Percentiles rank a stretch among this genome's conserved stretches.
These are phyloP conservation scores for Lysandra bellargus DNA, from an alignment of 2,888 invertebrate species.

Conservation along the genomic window DNA sequence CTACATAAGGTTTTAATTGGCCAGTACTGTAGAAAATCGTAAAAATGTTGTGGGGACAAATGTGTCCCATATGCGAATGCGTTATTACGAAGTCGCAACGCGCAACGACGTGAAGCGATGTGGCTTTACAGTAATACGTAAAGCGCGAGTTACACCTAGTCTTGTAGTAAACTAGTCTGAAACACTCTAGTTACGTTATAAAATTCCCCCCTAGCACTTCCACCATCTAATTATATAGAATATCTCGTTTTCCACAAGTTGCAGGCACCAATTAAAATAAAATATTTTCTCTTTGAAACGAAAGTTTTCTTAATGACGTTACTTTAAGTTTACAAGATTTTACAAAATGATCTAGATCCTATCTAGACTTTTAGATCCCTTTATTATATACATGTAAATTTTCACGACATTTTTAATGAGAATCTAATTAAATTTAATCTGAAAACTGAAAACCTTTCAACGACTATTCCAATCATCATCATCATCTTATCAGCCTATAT, in stretches of 20 bases:
- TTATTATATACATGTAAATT: background rate
- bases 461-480: background rate
- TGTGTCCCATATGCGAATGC: too few relatives aligned
- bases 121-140: background rate
- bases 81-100: too few relatives aligned
- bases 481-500: too few relatives aligned
- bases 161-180: background rate
- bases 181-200: slow-evolving; percentile 9
- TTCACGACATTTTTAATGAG: background rate
- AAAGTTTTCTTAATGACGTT: slow-evolving; percentile 20
- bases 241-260: slow-evolving; percentile 32
- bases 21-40: too few relatives aligned
- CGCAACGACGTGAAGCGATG: too few relatives aligned
- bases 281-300: slow-evolving; percentile 28
- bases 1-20: too few relatives aligned
- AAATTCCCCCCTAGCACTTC: slow-evolving; percentile 28
- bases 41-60: too few relatives aligned
- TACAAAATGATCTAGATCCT: background rate
- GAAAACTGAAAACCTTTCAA: background rate
- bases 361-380: background rate
- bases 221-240: slow-evolving; percentile 34
- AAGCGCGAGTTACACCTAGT: background rate
- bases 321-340: slow-evolving; percentile 3
- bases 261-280: slow-evolving; percentile 30
- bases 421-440: background rate